Evolutionary conservation across 2,888 invertebrate genomes (phyloP), one percentile per base, ranked within the genome.

Genomic region (Laothoe populi): DNA sequence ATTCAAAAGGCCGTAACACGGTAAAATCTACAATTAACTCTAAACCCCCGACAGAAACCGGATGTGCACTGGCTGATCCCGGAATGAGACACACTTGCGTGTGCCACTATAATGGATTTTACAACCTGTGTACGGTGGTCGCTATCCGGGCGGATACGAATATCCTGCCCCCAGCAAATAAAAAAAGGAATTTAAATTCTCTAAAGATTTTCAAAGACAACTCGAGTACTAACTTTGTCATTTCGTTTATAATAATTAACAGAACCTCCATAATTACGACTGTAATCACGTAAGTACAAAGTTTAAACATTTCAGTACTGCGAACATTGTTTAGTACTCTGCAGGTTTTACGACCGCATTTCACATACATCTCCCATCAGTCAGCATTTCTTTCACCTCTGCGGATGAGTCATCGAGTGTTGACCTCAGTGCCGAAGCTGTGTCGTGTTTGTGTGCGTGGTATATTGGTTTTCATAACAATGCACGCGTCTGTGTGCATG

Each of bases 321-420:
- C 31, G 26, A 13, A 45, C 57, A 35, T 35, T 35, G 38, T 35
- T 31, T 21, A 48, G n/a, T 45, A 48, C 48, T 38, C 21, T 16
- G 24, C 11, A 19, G 11, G 40, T 26, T 62, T 61, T 62, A 62
- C 38, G 57, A 57, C 42, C 46, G 26, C 42, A 42, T 49, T 59
- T 42, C 42, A 59, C 59, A 49, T 59, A 31, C 35, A 59, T 49
- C 19, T 49, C 53, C 59, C 63, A 53, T 53, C 63, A 63, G 58
- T 38, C 13, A 38, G 40, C 35, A 21, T 13, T 19, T 72, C 76
- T 74, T 77, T 79, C 73, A 79, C 81, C 80, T 78, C 72, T 71
- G 70, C 64, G 57, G 63, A 68, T 88, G 88, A 88, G 68, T 88
- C 88, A 88, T 71, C 76, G 84, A 76, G 67, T 87, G 82, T 86